Evolutionary conservation across 2,888 invertebrate species (phyloP), one percentile per base, ranked within the genome.

Genomic region (Dolichomitus sp.): DNA sequence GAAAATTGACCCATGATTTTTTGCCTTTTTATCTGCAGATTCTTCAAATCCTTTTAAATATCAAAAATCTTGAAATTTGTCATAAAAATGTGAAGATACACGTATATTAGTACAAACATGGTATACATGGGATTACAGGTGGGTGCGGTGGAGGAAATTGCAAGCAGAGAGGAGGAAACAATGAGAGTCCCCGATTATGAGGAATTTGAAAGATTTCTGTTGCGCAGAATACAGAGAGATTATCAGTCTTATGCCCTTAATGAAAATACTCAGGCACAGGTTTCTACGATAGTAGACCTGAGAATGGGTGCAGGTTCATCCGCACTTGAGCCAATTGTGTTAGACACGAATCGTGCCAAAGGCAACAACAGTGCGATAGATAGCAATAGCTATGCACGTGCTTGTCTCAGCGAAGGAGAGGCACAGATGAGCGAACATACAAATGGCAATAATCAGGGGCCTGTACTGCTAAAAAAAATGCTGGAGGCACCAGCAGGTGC

Each of bases 401-500:
- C 73, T 50, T 54, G 40, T 9, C 66, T 42, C 65, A 66, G 66
- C n/a, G 45, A 52, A 11, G 42, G 37, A 0, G 74, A 83, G 30
- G 17, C 57, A 5, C 78, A 48, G 68, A 63, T 63, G 66, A 30
- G 63, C 12, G 83, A 77, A 14, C 81, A 87, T 54, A 27, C 66
- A 1, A 77, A 76, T 57, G 81, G 70, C 9, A 81, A 82, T 23
- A 65, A 70, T 42, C 74, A 84, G 4, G 89, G 87, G 4, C 87
- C 92, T 0, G 84, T 91, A 12, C 81, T 92, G 4, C 52, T 93
- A 0, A 92, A 92, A 79, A 91, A 91, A 84, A 92, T 93, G 92
- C 85, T 93, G 4, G 92, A 93, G 78, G 93, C 93, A 14, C 93
- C 93, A 14, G 88, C 85, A 1, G 93, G 93, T 19, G 91, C 92